A percentile compares a stretch with the other conserved stretches of the same genome.
These are phyloP conservation scores for Poecilia velifera DNA, from an alignment of 2,797 vertebrate genomes.

Conservation along the genomic window DNA sequence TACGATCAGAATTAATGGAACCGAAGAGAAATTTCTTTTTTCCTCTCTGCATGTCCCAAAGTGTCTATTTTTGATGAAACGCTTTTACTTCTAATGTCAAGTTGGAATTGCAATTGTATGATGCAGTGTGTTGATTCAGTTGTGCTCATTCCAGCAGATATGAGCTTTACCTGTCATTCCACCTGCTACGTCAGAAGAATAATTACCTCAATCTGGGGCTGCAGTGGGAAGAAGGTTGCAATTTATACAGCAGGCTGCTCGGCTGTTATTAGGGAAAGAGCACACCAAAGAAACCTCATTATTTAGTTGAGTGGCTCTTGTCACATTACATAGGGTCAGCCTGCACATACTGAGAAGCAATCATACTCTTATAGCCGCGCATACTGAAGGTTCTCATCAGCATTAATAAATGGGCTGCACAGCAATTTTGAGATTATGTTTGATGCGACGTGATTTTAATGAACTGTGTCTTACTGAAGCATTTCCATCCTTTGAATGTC, in stretches of 20 bases:
- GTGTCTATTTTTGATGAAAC: neutral
- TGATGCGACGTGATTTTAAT: neutral
- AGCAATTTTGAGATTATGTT: slow-evolving; percentile 23
- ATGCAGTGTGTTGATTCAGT: slow-evolving; percentile 1
- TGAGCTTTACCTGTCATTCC: slow-evolving; percentile 14
- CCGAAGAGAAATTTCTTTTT: neutral
- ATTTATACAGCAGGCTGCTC: slow-evolving; percentile 20
- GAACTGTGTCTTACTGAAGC: neutral
- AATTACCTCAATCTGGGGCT: slow-evolving; percentile 13
- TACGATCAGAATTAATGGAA: slow-evolving; percentile 6
- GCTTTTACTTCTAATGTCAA: neutral
- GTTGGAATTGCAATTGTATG: neutral
- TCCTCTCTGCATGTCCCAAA: neutral
- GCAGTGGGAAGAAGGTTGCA: slow-evolving; percentile 9
- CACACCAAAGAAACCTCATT: slow-evolving; percentile 49
- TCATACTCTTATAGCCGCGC: neutral
- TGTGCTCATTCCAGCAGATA: slow-evolving; percentile 1
- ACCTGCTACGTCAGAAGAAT: slow-evolving; percentile 22
- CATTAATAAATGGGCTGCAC: slow-evolving; percentile 12
- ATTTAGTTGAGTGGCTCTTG: slow-evolving; percentile 42
- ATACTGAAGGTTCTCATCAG: slow-evolving; percentile 26
- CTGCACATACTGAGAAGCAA: neutral
- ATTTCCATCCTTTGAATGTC: neutral
- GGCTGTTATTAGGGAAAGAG: slow-evolving; percentile 40
- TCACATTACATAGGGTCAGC: slow-evolving; percentile 32